These are phyloP conservation scores for Microplitis demolitor DNA, from an alignment of 1,140 invertebrate genomes.

Conservation along the genomic window DNA sequence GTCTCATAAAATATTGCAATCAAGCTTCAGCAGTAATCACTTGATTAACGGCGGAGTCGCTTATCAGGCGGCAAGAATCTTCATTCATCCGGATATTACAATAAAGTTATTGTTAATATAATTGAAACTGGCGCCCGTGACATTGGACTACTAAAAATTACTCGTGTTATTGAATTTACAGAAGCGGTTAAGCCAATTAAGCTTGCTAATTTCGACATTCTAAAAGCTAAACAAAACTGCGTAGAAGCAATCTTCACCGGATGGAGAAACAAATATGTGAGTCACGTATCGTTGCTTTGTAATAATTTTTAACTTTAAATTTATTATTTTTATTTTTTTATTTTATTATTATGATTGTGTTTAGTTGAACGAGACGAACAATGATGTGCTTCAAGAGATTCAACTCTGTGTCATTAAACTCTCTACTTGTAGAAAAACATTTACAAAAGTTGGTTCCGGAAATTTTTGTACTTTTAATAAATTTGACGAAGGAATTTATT, in stretches of 20 bases:
- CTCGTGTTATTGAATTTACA: conserved; percentile 33
- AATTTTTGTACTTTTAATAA: conserved; percentile 23
- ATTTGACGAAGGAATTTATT: conserved; percentile 20
- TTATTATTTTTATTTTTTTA: background rate
- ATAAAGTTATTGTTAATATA: conserved; percentile 1
- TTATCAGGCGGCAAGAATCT: conserved; percentile 37
- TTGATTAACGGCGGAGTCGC: conserved; percentile 40
- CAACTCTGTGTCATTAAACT: conserved; percentile 32
- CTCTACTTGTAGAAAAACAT: conserved; percentile 19
- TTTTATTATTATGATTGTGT: background rate
- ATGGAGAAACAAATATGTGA: conserved; percentile 46
- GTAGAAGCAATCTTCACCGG: conserved; percentile 47
- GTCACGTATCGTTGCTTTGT: background rate
- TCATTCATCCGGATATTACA: conserved; percentile 45
- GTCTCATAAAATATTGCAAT: conserved; percentile 43
- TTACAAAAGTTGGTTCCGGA: conserved; percentile 23
- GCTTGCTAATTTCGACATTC: conserved; percentile 40
- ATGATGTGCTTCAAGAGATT: conserved; percentile 34
- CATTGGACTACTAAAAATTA: conserved; percentile 53
- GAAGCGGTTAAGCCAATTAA: conserved; percentile 43
- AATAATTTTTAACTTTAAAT: background rate
- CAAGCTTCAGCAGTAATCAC: conserved; percentile 37
- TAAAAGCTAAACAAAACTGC: conserved; percentile 32
- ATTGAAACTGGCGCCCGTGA: conserved; percentile 41
- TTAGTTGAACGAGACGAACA: conserved; percentile 23